Conservation (phyloP, 2,797 vertebrate species). For the Coranthus polyacanthus region DNA sequence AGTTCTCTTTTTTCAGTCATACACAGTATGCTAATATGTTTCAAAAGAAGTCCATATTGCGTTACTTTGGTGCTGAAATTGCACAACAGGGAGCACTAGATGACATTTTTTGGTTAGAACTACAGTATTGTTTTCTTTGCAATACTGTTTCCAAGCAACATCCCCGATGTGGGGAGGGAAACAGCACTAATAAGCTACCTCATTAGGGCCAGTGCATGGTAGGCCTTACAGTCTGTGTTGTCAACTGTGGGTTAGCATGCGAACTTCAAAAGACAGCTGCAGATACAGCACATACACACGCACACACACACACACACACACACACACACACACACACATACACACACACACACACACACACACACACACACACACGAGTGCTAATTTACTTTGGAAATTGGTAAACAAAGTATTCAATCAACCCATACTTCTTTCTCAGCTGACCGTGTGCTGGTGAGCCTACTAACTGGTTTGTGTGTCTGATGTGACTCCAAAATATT, state of each 20-base stretch:
- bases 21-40: constrained; percentile 17
- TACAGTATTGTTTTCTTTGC: constrained; percentile 62
- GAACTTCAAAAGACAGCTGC: constrained; percentile 76
- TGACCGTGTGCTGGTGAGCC: constrained; percentile 45
- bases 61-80: constrained; percentile 44
- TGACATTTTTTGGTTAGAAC: constrained; percentile 49
- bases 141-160: constrained; percentile 75
- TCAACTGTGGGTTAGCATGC: constrained; percentile 71
- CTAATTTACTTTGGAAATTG: constrained; percentile 70
- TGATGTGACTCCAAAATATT: constrained; percentile 64
- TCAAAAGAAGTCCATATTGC: constrained; percentile 29
- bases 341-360: constrained; percentile 61
- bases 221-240: constrained; percentile 69
- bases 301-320: constrained; percentile 60
- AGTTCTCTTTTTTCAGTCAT: constrained; percentile 23
- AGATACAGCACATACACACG: constrained; percentile 47
- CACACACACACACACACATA: constrained; percentile 62
- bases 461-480: constrained; percentile 40
- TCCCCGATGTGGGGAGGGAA: constrained; percentile 63
- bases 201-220: constrained; percentile 73
- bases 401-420: constrained; percentile 71
- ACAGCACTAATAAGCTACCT: constrained; percentile 80
- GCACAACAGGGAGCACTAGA: constrained; percentile 51
- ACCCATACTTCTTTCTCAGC: constrained; percentile 42
- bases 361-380: constrained; percentile 46